Evolutionary conservation across 2,797 vertebrate species (phyloP).

Genomic region (Ficedula albicollis): DNA sequence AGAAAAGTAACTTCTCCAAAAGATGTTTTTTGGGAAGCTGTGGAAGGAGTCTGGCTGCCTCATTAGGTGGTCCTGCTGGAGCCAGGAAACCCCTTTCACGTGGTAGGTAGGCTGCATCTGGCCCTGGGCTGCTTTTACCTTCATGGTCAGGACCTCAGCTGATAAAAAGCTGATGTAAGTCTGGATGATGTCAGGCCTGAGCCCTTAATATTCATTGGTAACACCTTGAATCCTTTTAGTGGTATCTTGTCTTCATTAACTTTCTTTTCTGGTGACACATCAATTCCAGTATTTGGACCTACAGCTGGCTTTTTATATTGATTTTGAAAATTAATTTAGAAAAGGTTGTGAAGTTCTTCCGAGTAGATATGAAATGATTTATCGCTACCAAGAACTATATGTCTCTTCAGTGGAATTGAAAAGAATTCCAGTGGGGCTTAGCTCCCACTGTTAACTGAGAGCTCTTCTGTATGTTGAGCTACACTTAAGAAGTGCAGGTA

Average conservation of each 20-base stretch:
- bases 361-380: conserved; percentile 5
- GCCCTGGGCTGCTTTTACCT: background rate
- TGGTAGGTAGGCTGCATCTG: background rate
- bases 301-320: background rate
- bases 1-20: background rate
- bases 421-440: background rate
- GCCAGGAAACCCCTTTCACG: background rate
- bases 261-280: conserved; percentile 14
- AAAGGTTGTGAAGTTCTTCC: conserved; percentile 11
- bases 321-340: conserved; percentile 10
- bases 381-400: background rate
- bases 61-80: background rate
- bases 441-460: background rate
- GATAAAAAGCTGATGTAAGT: background rate
- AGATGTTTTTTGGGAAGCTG: background rate
- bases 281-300: conserved; percentile 13
- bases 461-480: background rate
- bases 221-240: conserved; percentile 1
- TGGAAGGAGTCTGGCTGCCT: background rate
- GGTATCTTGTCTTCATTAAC: conserved; percentile 26
- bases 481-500: background rate
- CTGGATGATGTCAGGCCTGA: background rate
- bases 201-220: background rate
- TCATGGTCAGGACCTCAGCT: background rate
- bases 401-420: background rate